phyloP scores from a whole-genome alignment of 2,888 invertebrate species.

The Dryocosmus kuriphilus region DNA sequence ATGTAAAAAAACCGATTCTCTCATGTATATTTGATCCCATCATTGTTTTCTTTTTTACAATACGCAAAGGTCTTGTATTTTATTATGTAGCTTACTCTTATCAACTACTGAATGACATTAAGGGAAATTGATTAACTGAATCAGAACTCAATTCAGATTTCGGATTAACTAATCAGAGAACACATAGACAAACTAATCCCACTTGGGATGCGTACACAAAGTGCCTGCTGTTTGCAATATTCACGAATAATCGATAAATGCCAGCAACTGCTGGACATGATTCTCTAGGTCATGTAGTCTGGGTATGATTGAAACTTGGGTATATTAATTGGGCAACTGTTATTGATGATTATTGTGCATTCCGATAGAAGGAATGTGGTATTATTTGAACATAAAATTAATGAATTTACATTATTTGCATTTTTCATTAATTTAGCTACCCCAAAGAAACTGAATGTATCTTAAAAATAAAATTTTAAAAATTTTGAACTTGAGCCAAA shows the following conservation, averaged over 20 bases:
- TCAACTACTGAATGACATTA: conserved; percentile 8
- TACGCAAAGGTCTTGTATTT: background rate
- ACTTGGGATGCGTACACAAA: conserved; percentile 28
- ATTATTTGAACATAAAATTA: no score
- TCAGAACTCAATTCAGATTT: conserved; percentile 35
- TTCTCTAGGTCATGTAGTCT: background rate
- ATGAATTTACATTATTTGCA: no score
- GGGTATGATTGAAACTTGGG: background rate
- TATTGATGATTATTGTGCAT: background rate
- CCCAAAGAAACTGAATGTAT: no score
- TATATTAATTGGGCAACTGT: background rate
- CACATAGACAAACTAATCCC: conserved; percentile 18
- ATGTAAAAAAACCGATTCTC: background rate
- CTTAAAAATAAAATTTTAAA: no score
- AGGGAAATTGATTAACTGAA: conserved; percentile 22
- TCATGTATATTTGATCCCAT: conserved; percentile 48
- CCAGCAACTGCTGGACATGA: conserved; percentile 29
- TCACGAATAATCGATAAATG: conserved; percentile 36
- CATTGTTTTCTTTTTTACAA: conserved; percentile 41
- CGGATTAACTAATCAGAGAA: conserved; percentile 31
- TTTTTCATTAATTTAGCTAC: no score
- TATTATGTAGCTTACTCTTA: background rate
- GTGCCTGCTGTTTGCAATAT: conserved; percentile 30
- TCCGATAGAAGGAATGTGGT: background rate
- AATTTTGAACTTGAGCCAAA: no score